Evolutionary conservation across 2,113 vertebrate genomes (phyloP), one percentile per base, ranked within the genome.

Genomic region (Ceyx cyanopectus): DNA sequence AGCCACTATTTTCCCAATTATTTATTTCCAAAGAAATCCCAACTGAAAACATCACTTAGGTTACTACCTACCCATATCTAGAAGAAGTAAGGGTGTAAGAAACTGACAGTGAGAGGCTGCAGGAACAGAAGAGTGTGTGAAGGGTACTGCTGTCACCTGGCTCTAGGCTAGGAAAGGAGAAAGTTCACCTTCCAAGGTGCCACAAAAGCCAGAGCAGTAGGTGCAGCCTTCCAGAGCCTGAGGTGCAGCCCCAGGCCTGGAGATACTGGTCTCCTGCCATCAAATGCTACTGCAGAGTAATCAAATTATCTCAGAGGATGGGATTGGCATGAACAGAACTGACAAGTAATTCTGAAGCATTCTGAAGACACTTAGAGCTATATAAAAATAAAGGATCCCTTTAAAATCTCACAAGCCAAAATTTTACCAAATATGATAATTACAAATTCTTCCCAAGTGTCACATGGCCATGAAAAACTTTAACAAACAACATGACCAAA

Each of bases 91-190:
- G 77, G 58, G 8, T 85, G 16, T 73, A 92, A 68, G 80, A 66
- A 92, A 90, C 58, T 62, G 85, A 65, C 77, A 90, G 62, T 12
- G 3, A 74, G 85, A 93, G 91, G 82, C 62, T 46, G 5, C 53
- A 48, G 1, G 30, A 90, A 43, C 32, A 74, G 16, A 1, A 2
- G 16, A 61, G 24, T 40, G 19, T 54, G 65, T 62, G 17, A n/a
- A 53, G 8, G n/a, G 29, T 26, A 70, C 6, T 37, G 22, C 37
- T 87, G 70, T 30, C 70, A 23, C 7, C 12, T 23, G 45, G 32
- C 22, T 86, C 86, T 50, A 80, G 27, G 23, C 27, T 4, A 46
- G 19, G 6, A 54, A 32, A 6, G 9, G 63, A 37, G 53, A 24
- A 74, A 32, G 22, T 27, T 57, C 34, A 13, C 37, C 32, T 70